Conservation (phyloP, 2,797 vertebrate genomes). For the Tympanoctomys barrerae region DNA sequence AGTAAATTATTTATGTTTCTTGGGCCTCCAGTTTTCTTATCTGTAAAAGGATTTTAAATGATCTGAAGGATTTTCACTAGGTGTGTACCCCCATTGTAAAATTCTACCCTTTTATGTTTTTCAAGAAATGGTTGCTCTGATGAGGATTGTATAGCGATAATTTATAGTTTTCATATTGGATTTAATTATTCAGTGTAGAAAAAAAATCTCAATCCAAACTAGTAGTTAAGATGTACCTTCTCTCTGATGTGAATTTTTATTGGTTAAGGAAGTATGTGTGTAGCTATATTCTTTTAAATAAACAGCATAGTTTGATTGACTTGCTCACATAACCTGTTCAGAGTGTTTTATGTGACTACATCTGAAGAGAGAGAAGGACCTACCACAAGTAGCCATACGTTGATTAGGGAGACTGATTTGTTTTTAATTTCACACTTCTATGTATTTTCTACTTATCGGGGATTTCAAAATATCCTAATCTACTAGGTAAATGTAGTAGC, state of each 20-base stretch:
- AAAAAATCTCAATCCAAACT: not conserved
- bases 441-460: conserved; percentile 36
- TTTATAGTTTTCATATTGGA: not conserved
- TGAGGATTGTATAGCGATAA: not conserved
- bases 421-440: not conserved
- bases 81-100: not conserved
- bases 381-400: not conserved
- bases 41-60: conserved; percentile 9
- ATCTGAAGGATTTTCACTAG: not conserved
- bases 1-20: not conserved
- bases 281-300: conserved; percentile 13
- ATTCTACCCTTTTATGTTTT: conserved; percentile 41
- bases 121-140: not conserved
- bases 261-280: not conserved
- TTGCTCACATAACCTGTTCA: not conserved
- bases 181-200: conserved; percentile 10
- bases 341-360: not conserved
- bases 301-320: not conserved
- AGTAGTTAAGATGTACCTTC: not conserved
- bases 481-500: not conserved
- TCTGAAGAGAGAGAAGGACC: not conserved
- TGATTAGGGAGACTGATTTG: not conserved
- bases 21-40: not conserved
- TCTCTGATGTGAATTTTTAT: not conserved
- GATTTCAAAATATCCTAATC: not conserved